Percentiles rank a stretch among this genome's conserved stretches.
Evolutionary conservation across 2,113 vertebrate genomes (phyloP).

Genomic region (Centropristis striata): DNA sequence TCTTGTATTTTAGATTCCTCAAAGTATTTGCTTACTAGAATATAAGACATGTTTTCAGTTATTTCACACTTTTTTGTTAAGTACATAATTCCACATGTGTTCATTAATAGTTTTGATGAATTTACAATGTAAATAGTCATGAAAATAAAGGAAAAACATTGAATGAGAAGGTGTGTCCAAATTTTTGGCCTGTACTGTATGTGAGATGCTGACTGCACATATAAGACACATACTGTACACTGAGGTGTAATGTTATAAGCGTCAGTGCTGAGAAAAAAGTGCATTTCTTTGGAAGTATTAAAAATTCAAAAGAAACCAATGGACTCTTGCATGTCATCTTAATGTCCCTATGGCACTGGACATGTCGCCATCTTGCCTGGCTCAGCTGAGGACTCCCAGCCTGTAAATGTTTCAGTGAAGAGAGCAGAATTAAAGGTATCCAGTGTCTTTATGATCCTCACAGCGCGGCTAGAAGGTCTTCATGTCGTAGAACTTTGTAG

Average conservation of each 20-base stretch:
- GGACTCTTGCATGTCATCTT: slow-evolving; percentile 38
- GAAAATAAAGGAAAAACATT: no score
- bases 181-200: no score
- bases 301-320: slow-evolving; percentile 47
- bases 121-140: no score
- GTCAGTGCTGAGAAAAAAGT: slow-evolving; percentile 52
- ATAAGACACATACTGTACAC: slow-evolving; percentile 19
- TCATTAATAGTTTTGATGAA: no score
- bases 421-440: slow-evolving; percentile 33
- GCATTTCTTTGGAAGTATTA: slow-evolving; percentile 57
- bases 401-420: slow-evolving; percentile 63
- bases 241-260: slow-evolving; percentile 37
- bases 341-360: slow-evolving; percentile 40
- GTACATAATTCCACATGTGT: no score
- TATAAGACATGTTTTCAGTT: no score
- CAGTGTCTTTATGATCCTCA: slow-evolving; percentile 18
- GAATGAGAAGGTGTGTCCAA: no score
- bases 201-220: slow-evolving; percentile 12
- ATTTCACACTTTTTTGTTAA: no score
- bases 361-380: slow-evolving; percentile 62
- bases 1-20: no score
- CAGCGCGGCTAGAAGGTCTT: slow-evolving; percentile 85
- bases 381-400: slow-evolving; percentile 48
- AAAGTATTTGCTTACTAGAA: no score
- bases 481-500: slow-evolving; percentile 92